Percentiles rank a stretch among this genome's conserved stretches.
phyloP scores from a whole-genome alignment of 2,797 vertebrate species.

The Sparus aurata region DNA sequence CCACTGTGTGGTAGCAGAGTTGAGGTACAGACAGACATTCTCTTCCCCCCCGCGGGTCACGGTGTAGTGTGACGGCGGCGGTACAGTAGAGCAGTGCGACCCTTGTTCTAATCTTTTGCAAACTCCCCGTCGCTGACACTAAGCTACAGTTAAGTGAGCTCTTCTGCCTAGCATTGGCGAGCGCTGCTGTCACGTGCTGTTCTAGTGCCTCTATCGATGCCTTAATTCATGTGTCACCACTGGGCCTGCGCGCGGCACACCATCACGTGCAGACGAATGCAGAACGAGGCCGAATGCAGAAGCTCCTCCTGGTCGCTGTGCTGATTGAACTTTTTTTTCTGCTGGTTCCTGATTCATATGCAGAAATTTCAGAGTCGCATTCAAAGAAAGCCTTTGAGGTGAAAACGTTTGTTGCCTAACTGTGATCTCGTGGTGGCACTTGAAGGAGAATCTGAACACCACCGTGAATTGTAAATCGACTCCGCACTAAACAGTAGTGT shows the following conservation, averaged over 20 bases:
- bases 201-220: constrained; percentile 85
- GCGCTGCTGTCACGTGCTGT: constrained; percentile 78
- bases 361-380: constrained; percentile 22
- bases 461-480: constrained; percentile 47
- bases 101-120: constrained; percentile 47
- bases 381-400: constrained; percentile 41
- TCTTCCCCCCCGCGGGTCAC: constrained; percentile 29
- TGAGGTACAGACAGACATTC: constrained; percentile 45
- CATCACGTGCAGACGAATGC: constrained; percentile 54
- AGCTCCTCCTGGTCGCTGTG: constrained; percentile 31
- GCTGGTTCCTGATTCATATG: constrained; percentile 31
- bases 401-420: constrained; percentile 48
- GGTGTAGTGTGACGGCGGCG: constrained; percentile 34
- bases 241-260: constrained; percentile 55
- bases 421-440: constrained; percentile 48
- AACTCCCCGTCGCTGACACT: constrained; percentile 58
- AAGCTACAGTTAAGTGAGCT: constrained; percentile 64
- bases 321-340: constrained; percentile 2
- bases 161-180: constrained; percentile 64
- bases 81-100: constrained; percentile 52
- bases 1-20: constrained; percentile 64
- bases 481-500: constrained; percentile 21
- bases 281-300: constrained; percentile 42
- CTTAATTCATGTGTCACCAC: constrained; percentile 81
- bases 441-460: constrained; percentile 43